Evolutionary conservation across 2,113 vertebrate genomes (phyloP).

Genomic region (Cavia aperea): DNA sequence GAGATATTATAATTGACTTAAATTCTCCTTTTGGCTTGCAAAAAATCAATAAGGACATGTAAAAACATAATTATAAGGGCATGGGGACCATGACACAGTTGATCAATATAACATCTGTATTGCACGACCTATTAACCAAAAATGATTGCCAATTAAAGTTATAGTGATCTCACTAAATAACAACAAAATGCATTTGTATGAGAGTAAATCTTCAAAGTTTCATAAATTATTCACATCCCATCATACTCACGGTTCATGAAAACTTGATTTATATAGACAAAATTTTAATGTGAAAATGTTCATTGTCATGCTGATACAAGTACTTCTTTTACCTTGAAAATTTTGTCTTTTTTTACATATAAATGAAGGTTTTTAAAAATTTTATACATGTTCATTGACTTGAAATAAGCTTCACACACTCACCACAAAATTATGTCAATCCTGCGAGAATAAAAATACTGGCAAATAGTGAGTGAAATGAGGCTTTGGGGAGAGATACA

Average conservation of each 20-base stretch:
- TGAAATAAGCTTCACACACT: not conserved
- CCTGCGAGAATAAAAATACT: not conserved
- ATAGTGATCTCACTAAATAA: not conserved
- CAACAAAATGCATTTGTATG: not conserved
- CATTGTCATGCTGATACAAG: not conserved
- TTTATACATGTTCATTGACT: not conserved
- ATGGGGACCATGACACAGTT: not conserved
- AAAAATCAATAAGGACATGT: conserved; percentile 27
- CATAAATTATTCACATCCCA: not conserved
- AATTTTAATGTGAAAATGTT: not conserved
- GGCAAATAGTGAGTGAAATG: not conserved
- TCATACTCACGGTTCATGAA: not conserved
- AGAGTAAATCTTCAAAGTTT: not conserved
- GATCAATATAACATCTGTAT: conserved; percentile 36
- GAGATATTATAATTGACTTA: conserved; percentile 30
- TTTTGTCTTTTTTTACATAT: not conserved
- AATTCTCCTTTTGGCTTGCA: not conserved
- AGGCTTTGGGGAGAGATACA: not conserved
- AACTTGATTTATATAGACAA: not conserved
- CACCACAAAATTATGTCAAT: not conserved
- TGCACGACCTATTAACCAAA: conserved; percentile 9
- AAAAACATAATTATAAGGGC: conserved; percentile 20
- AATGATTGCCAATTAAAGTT: conserved; percentile 14
- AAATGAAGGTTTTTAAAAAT: not conserved
- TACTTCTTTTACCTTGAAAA: not conserved